A percentile compares a stretch with the other conserved stretches of the same genome.
Evolutionary conservation across 2,797 vertebrate species (phyloP).

Genomic region (Parauchenoglanis punctatus): DNA sequence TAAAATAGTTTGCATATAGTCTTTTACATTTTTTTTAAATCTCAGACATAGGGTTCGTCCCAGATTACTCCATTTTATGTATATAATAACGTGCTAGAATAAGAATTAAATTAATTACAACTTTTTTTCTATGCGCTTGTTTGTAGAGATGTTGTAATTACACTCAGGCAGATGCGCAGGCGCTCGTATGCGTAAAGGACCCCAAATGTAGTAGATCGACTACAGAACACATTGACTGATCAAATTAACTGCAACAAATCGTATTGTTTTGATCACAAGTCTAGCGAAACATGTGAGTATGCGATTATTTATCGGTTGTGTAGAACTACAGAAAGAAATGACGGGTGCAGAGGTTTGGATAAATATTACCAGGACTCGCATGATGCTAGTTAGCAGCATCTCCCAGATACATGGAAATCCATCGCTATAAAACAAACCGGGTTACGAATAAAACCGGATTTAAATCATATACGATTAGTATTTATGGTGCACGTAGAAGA

Average conservation of each 20-base stretch:
- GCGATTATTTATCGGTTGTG: neutral
- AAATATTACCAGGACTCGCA: neutral
- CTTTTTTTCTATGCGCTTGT: neutral
- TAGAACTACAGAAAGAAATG: neutral
- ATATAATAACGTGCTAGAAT: neutral
- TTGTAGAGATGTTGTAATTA: neutral
- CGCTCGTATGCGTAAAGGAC: constrained; percentile 1
- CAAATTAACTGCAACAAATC: neutral
- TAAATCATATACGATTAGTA: neutral
- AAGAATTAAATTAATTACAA: neutral
- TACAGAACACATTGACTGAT: neutral
- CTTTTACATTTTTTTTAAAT: neutral
- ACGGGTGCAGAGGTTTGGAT: neutral
- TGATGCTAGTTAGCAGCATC: neutral
- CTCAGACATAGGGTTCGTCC: neutral
- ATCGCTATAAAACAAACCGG: neutral
- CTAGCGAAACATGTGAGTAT: neutral
- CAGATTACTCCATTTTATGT: neutral
- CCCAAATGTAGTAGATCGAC: neutral
- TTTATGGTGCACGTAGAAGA: neutral
- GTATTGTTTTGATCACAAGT: neutral
- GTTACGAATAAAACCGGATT: neutral
- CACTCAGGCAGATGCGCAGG: constrained; percentile 13
- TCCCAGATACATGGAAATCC: neutral
- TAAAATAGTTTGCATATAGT: neutral